Evolutionary conservation across 2,113 vertebrate genomes (phyloP).

Genomic region (Callionymus lyra): DNA sequence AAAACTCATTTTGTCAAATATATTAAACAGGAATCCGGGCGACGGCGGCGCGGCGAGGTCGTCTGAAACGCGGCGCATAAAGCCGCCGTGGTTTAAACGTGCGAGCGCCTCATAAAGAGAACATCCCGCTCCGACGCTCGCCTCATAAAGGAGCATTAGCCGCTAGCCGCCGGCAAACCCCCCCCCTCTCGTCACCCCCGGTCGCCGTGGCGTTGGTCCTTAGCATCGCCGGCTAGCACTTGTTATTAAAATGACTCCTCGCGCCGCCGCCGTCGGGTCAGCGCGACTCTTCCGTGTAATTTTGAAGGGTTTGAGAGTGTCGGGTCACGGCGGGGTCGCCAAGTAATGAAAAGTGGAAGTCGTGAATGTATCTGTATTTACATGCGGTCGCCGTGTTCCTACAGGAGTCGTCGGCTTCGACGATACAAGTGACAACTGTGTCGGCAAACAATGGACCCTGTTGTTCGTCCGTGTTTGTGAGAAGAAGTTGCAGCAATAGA

Average conservation of each 20-base stretch:
- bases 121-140: slow-evolving; percentile 33
- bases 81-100: slow-evolving; percentile 76
- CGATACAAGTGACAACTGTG: too few relatives aligned
- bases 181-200: slow-evolving; percentile 87
- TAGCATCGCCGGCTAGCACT: slow-evolving; percentile 85
- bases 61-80: slow-evolving; percentile 76
- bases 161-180: slow-evolving; percentile 73
- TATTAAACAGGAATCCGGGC: slow-evolving; percentile 88
- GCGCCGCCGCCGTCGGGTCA: neutral
- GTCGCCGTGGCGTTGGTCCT: slow-evolving; percentile 77
- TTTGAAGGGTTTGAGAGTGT: too few relatives aligned
- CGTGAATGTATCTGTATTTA: too few relatives aligned
- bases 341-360: too few relatives aligned
- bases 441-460: too few relatives aligned
- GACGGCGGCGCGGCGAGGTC: slow-evolving; percentile 76
- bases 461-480: too few relatives aligned
- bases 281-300: too few relatives aligned
- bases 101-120: slow-evolving; percentile 36
- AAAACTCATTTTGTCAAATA: slow-evolving; percentile 81
- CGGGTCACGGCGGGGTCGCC: too few relatives aligned
- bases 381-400: too few relatives aligned
- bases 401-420: too few relatives aligned
- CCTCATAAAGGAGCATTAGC: slow-evolving; percentile 97
- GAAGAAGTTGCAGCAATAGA: too few relatives aligned
- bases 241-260: slow-evolving; percentile 94